Base-by-base conservation (phyloP, 2,888 invertebrate species). In the Drosophila kambysellisi region DNA sequence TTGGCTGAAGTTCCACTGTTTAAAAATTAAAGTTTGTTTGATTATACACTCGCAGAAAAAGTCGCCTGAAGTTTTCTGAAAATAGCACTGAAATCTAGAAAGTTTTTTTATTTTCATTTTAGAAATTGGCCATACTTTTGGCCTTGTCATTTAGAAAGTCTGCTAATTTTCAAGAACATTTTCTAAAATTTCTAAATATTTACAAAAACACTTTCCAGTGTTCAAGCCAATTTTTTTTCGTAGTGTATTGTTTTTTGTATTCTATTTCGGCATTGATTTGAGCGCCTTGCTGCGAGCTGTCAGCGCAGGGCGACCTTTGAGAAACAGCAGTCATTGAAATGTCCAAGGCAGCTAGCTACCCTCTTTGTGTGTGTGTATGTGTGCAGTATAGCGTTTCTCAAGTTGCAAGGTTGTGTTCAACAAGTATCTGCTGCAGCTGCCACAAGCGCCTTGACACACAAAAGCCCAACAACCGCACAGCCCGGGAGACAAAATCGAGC, bases 371-470 rank as follows among this genome's bases (percentile, higher is more conserved):
- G 35, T 37, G 46, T 53, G 25, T 51, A 33, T 53, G 12, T 65
- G 58, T 43, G 60, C 52, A 57, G 29, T 32, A 32, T 56, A 39
- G 37, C 43, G 68, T 74, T 72, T 61, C 70, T 75, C 68, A 73
- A 74, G 76, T 68, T 82, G 70, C 85, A 79, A 83, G 89, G 88
- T 59, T 85, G 64, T 62, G 89, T 66, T 88, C 85, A 85, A 85
- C 85, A 85, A 85, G 85, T 85, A 85, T 81, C 83, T 73, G 74
- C 50, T 62, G 81, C 67, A 71, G 67, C 50, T 65, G 74, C 74
- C 53, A 78, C 52, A 75, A 74, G 25, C 52, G 80, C 85, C 89
- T 89, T 89, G 89, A 85, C 85, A 85, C 88, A 88, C 81, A 85
- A 89, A 80, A 69, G 82, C 74, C 66, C 71, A 74, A 78, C 79